Percentiles rank a stretch among this genome's conserved stretches.
Evolutionary conservation across 1,140 invertebrate genomes (phyloP).

Genomic region (Procambarus clarkii): DNA sequence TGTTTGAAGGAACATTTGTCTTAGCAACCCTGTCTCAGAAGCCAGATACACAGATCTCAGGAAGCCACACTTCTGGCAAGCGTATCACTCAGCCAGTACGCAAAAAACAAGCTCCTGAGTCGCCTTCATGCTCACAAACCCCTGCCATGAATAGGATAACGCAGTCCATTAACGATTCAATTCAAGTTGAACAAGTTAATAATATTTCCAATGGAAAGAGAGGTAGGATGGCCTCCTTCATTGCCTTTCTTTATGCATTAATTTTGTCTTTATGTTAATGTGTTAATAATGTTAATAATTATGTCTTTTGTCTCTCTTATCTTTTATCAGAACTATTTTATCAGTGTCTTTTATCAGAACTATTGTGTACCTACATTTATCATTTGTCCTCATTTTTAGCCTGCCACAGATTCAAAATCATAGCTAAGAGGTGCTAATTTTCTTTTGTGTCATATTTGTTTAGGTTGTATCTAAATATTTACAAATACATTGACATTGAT

Average conservation of each 20-base stretch:
- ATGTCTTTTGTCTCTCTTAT: too few relatives aligned
- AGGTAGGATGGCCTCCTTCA: not conserved
- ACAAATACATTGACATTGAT: too few relatives aligned
- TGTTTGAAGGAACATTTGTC: conserved; percentile 86
- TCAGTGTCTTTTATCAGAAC: too few relatives aligned
- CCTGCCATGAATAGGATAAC: not conserved
- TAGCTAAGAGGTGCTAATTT: too few relatives aligned
- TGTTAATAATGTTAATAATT: too few relatives aligned
- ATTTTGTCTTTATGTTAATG: too few relatives aligned
- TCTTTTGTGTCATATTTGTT: too few relatives aligned
- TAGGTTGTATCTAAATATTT: too few relatives aligned
- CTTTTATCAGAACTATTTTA: too few relatives aligned
- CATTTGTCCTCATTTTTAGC: too few relatives aligned
- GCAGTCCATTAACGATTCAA: not conserved
- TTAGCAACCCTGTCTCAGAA: conserved; percentile 85
- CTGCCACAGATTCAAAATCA: too few relatives aligned
- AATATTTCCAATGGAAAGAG: not conserved
- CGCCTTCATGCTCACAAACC: not conserved
- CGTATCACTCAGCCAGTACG: not conserved
- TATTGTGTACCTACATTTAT: too few relatives aligned
- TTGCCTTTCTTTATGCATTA: not conserved
- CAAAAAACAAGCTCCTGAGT: not conserved
- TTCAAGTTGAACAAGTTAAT: not conserved
- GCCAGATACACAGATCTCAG: conserved; percentile 68
- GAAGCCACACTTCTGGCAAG: not conserved